Evolutionary conservation across 1,140 invertebrate genomes (phyloP), one percentile per base, ranked within the genome.

Genomic region (Theocolax elegans): DNA sequence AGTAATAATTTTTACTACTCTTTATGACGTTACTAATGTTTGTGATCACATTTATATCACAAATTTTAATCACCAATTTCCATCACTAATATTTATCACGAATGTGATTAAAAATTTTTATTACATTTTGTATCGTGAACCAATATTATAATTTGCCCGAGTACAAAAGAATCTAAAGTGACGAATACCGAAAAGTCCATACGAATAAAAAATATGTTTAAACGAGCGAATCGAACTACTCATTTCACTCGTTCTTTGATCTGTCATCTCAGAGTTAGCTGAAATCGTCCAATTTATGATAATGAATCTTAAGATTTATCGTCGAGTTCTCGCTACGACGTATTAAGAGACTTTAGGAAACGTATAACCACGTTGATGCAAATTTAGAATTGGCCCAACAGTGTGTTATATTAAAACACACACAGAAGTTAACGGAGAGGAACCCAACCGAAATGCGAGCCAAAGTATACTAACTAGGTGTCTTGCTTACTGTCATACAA

Each of bases 291-390:
- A 79, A 79, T 79, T 79, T 79, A 79, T 79, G 77, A 79, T 79
- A 79, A 79, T 79, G 77, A 79, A 75, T 74, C 71, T 48, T 13
- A 59, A 77, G 75, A 77, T 77, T 79, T 79, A 79, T 79, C 65
- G 72, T 68, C 35, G 58, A 53, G 59, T 76, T 74, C 75, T 75
- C 75, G 72, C 74, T 69, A 62, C 75, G 63, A 74, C 72, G 74
- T 76, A 77, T 77, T 77, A 76, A 76, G 73, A 4, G 4, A 35
- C 31, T 35, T n/a, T n/a, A n/a, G n/a, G 31, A 10, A 10, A 4
- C 10, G 10, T 35, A 35, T 35, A 35, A 35, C 4, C 31, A 10
- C 31, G 31, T 6, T 10, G 10, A 35, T 6, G 68, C 75, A 75
- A 77, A 77, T 77, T 79, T 79, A 79, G 77, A 79, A 74, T 79